Conservation (phyloP, 2,113 vertebrate species). For the Rattus rattus region DNA sequence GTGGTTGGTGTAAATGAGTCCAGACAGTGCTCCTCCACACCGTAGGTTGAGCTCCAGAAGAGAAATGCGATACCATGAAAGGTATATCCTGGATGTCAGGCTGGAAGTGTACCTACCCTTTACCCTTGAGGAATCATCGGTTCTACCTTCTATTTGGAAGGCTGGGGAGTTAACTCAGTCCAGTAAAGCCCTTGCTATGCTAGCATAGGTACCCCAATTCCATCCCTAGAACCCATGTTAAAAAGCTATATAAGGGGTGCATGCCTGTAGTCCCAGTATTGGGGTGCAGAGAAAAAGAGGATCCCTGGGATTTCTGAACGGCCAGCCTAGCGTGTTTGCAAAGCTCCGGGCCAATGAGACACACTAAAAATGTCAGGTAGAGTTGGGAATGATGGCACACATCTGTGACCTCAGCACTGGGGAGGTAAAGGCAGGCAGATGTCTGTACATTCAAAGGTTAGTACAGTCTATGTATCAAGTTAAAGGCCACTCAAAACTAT, state of each 20-base stretch:
- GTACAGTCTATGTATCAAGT: not conserved
- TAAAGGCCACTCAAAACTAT: not conserved
- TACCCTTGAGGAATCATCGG: not conserved
- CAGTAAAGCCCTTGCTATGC: not conserved
- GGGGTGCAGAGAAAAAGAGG: no score
- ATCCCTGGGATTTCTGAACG: not conserved
- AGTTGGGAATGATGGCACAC: not conserved
- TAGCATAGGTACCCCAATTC: not conserved
- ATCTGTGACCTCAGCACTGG: not conserved
- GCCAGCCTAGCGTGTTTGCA: not conserved
- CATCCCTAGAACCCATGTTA: not conserved
- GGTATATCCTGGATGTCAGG: not conserved
- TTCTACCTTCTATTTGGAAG: not conserved
- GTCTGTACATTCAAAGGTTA: not conserved
- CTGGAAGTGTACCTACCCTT: not conserved
- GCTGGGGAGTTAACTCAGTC: not conserved
- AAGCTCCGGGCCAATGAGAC: not conserved
- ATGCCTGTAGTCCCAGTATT: not conserved
- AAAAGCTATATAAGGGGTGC: not conserved
- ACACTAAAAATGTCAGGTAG: not conserved
- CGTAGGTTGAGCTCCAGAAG: not conserved
- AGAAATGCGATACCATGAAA: not conserved
- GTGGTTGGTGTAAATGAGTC: not conserved
- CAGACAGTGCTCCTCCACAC: fast-evolving
- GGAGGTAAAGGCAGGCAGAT: not conserved